Evolutionary conservation across 2,797 vertebrate species (phyloP), one percentile per base, ranked within the genome.

Genomic region (Melanotaenia maccullochi): DNA sequence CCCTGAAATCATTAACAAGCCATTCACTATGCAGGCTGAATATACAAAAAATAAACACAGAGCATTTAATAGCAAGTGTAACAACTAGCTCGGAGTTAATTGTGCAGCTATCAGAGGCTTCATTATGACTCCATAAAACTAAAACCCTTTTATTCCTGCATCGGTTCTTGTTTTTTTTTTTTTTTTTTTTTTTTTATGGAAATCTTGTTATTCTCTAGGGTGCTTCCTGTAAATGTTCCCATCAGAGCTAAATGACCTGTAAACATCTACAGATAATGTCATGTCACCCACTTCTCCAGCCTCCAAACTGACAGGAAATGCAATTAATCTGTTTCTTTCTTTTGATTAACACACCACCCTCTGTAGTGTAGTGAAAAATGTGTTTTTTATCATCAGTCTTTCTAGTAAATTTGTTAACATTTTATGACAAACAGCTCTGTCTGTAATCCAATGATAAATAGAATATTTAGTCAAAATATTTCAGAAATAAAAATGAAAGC

Each of bases 1-100:
- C 78, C 72, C 75, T 49, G 64, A 85, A 90, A 91, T 88, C 83
- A 89, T 91, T 91, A 91, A 70, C 22, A 42, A 81, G 78, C 55
- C 47, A 42, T 71, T 9, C 62, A 83, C 70, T 82, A 69, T 72
- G 63, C 75, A 44, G 52, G 58, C 66, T 55, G 75, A 20, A 62
- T 65, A 78, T 76, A 83, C 28, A 83, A 65, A 51, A 40, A 71
- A 70, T 63, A 16, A 78, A 80, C 35, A 76, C 32, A 62, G 68
- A 33, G 44, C 67, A 68, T 61, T 60, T 81, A 80, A 76, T 40
- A 25, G 24, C 16, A 24, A 79, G 55, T 75, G 64, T 42, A 66
- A 75, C 67, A 71, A 64, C 62, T 38, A 65, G 71, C 69, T 55
- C 36, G 16, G 64, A 69, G 68, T 76, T 88, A 79, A 82, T 82